phyloP scores from a whole-genome alignment of 1,140 invertebrate species.

The Mamestra configurata region DNA sequence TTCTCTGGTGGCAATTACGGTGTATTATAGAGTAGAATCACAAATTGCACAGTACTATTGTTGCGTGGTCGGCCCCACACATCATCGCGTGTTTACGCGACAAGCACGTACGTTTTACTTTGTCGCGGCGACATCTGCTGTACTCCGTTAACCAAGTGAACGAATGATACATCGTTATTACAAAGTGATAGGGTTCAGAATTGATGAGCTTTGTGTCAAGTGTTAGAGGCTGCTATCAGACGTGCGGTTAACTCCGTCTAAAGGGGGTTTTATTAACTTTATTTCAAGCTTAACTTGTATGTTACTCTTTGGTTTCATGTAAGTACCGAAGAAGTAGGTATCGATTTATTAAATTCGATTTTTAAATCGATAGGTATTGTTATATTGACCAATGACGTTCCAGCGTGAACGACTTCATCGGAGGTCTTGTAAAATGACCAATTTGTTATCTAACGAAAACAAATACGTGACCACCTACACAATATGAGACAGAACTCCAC shows the following conservation, averaged over 20 bases:
- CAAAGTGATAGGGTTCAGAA: slow-evolving; percentile 53
- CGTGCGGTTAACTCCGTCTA: slow-evolving; percentile 70
- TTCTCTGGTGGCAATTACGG: slow-evolving; percentile 71
- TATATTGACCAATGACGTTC: slow-evolving; percentile 34
- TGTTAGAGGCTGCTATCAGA: slow-evolving; percentile 56
- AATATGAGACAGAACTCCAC: slow-evolving; percentile 31
- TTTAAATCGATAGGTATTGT: slow-evolving; percentile 10
- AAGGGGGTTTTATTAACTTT: slow-evolving; percentile 71
- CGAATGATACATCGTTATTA: slow-evolving; percentile 36
- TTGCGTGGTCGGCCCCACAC: slow-evolving; percentile 80
- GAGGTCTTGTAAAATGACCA: slow-evolving; percentile 76
- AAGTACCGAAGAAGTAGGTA: neutral
- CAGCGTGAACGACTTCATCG: slow-evolving; percentile 67
- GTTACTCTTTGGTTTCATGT: neutral
- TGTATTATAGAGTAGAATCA: slow-evolving; percentile 82
- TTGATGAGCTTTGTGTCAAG: slow-evolving; percentile 37
- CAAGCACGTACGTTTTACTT: slow-evolving; percentile 83
- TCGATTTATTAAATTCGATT: neutral
- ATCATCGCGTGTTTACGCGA: slow-evolving; percentile 79
- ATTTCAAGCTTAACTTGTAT: slow-evolving; percentile 55
- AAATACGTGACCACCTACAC: slow-evolving; percentile 80
- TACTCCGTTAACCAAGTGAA: slow-evolving; percentile 16
- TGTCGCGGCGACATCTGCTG: slow-evolving; percentile 83
- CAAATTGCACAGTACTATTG: slow-evolving; percentile 84
- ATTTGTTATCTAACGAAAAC: slow-evolving; percentile 83